These are phyloP conservation scores for Eubasilissa splendida DNA, from an alignment of 2,888 invertebrate species.

Conservation along the genomic window DNA sequence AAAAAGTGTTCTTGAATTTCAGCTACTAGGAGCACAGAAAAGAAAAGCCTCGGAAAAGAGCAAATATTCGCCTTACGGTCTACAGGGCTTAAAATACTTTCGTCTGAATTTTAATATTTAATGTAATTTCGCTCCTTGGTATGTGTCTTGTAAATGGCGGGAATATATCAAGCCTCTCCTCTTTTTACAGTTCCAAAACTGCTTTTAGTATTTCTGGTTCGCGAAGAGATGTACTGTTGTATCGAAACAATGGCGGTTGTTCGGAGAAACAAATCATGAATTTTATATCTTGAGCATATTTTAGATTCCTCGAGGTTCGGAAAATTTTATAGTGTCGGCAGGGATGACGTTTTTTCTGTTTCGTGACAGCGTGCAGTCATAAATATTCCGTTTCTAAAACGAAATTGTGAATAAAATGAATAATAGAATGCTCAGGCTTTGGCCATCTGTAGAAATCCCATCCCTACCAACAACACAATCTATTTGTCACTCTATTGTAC, in stretches of 20 bases:
- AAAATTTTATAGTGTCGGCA: not conserved
- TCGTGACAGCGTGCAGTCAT: not conserved
- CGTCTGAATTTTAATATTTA: conserved; percentile 48
- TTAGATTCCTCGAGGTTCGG: not conserved
- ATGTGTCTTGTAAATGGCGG: conserved; percentile 38
- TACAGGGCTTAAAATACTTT: conserved; percentile 22
- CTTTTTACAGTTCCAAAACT: conserved; percentile 31
- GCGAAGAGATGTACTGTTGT: not conserved
- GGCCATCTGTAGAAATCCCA: too few relatives aligned
- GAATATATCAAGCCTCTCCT: conserved; percentile 41
- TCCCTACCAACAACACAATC: too few relatives aligned
- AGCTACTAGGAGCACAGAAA: conserved; percentile 15
- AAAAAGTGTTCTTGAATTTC: not conserved
- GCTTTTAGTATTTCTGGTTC: not conserved
- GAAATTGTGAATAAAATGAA: too few relatives aligned
- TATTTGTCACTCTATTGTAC: too few relatives aligned
- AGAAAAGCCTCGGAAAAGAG: not conserved
- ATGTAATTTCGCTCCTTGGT: conserved; percentile 48
- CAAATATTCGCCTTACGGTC: not conserved
- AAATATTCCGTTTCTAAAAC: not conserved
- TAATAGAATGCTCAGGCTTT: too few relatives aligned
- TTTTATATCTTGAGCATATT: conserved; percentile 21
- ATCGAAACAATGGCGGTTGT: conserved; percentile 17
- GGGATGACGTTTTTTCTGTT: not conserved
- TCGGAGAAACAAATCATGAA: conserved; percentile 24